Evolutionary conservation across 2,888 invertebrate species (phyloP), one percentile per base, ranked within the genome.

Genomic region (Mesorhabditis spiculigera): DNA sequence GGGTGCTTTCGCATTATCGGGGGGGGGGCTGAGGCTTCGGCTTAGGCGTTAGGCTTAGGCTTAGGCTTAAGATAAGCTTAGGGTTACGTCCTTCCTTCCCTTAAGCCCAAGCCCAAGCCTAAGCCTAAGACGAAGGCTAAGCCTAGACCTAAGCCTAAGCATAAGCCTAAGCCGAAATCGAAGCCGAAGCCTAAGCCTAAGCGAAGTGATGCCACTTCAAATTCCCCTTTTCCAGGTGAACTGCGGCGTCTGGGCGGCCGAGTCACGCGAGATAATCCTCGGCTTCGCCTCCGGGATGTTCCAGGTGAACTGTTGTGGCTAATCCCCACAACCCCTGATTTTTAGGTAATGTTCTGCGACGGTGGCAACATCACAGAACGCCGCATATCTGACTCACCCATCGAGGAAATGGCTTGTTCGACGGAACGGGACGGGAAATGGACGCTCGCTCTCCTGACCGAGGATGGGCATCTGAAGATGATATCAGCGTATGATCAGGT

Each of bases 201-300:
- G 28, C 28, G 28, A 28, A 28, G 28, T 28, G 28, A 28, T 28
- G 28, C 28, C 28, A 28, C 28, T 28, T 28, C 28, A 28, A 28
- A 28, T 28, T 28, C 28, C 28, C 28, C 28, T 28, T 28, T 28
- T 70, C 41, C 91, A 92, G 70, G 95, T 97, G 82, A 94, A 94
- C 0, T 95, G 95, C 87, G 97, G 96, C 63, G 93, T 94, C 85
- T 98, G 97, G 96, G 94, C 95, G 10, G 96, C 96, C 0, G 95
- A 95, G 86, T 96, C 96, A 87, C 93, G 93, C 86, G 94, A 95
- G 89, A 71, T 84, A 4, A 79, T 82, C 4, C 66, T 84, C 13
- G 84, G 84, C 6, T 77, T 81, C 45, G 73, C 77, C 6, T 73
- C 80, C n/a, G 84, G 84, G 50, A 71, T 71, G 13, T 78, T 84